Evolutionary conservation across 2,113 vertebrate species (phyloP).

Genomic region (Orthonyx spaldingii): DNA sequence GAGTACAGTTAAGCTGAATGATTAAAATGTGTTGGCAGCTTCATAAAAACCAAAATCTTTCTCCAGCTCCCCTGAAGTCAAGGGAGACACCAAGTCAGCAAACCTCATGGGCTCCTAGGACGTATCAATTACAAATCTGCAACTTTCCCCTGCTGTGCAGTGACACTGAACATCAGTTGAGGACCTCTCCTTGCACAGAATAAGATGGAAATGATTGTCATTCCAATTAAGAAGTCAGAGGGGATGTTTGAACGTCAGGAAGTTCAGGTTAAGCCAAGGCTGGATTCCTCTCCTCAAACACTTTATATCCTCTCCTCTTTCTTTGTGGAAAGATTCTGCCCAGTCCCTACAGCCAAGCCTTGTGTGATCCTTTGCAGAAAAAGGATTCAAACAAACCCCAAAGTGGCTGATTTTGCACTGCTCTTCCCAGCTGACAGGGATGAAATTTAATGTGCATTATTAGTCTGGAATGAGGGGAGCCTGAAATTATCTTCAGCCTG

Average conservation of each 20-base stretch:
- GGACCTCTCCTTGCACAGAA: background rate
- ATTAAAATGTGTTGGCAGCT: background rate
- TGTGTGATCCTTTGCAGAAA: background rate
- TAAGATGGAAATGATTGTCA: background rate
- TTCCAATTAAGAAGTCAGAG: background rate
- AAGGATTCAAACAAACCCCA: background rate
- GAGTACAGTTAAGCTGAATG: background rate
- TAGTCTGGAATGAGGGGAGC: background rate
- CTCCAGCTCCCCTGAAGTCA: background rate
- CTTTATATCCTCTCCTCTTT: background rate
- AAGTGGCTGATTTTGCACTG: background rate
- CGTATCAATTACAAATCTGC: background rate
- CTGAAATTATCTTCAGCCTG: conserved; percentile 15
- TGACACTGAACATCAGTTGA: background rate
- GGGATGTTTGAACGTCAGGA: background rate
- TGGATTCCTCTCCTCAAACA: background rate
- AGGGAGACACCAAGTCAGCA: background rate
- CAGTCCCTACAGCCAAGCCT: background rate
- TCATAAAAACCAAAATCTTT: background rate
- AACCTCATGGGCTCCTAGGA: background rate
- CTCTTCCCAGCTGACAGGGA: background rate
- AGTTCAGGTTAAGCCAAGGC: background rate
- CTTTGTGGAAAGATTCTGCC: background rate
- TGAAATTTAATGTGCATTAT: background rate
- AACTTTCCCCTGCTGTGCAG: background rate